Percentiles rank a stretch among this genome's conserved stretches.
phyloP scores from a whole-genome alignment of 2,797 vertebrate genomes.

The Falco berigora region DNA sequence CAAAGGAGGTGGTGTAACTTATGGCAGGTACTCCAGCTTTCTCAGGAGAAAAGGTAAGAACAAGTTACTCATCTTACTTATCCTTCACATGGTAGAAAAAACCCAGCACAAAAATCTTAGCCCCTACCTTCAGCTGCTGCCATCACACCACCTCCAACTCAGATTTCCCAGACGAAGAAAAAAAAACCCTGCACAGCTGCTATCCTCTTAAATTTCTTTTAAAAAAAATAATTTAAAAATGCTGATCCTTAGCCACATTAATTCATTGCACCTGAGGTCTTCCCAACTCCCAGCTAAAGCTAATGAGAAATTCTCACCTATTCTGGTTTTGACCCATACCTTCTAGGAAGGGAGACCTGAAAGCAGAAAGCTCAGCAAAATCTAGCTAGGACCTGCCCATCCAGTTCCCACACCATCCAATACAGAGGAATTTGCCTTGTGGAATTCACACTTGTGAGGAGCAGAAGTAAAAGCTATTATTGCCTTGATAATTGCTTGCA shows the following conservation, averaged over 20 bases:
- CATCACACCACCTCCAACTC: not conserved
- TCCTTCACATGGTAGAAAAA: rapidly evolving
- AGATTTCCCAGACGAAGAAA: not conserved
- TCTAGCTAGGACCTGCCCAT: not conserved
- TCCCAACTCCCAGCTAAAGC: not conserved
- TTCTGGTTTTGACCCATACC: not conserved
- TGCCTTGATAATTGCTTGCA: not conserved
- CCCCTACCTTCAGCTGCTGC: not conserved
- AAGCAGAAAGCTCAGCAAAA: conserved; percentile 26
- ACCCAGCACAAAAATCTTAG: not conserved
- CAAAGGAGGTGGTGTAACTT: not conserved
- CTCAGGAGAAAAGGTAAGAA: not conserved
- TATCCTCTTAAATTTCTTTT: not conserved
- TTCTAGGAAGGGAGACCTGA: not conserved
- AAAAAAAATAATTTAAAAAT: not conserved
- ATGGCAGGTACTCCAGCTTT: not conserved
- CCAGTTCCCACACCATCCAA: not conserved
- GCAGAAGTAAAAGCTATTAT: not conserved
- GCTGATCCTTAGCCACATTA: not conserved
- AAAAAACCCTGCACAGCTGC: not conserved
- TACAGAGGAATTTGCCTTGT: not conserved
- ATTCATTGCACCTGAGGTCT: not conserved
- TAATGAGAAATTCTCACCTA: not conserved
- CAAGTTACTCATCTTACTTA: not conserved
- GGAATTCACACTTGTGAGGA: not conserved